Conservation (phyloP, 2,113 vertebrate genomes). For the Naja naja region DNA sequence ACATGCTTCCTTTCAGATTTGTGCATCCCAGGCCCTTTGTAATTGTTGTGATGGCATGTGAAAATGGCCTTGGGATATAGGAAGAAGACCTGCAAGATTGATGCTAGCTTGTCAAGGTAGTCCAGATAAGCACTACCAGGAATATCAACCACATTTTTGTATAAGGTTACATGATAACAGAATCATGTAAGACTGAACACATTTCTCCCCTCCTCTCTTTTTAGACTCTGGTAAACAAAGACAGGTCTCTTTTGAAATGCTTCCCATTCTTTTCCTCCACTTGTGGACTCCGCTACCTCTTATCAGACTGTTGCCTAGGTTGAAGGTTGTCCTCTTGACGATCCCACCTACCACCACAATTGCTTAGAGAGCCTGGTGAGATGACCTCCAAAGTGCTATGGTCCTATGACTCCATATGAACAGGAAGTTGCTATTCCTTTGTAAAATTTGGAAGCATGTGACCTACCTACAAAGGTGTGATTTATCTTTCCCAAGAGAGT, state of each 20-base stretch:
- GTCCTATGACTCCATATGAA: neutral
- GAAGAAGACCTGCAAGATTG: neutral
- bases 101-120: neutral
- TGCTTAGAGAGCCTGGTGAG: too few relatives aligned
- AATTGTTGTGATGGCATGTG: neutral
- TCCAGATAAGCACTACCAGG: neutral
- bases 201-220: neutral
- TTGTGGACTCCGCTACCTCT: neutral
- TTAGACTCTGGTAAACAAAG: neutral
- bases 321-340: neutral
- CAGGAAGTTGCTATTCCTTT: neutral
- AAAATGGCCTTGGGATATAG: neutral
- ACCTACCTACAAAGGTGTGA: conserved; percentile 9
- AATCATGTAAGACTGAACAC: neutral
- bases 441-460: neutral
- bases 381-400: neutral
- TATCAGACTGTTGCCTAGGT: neutral
- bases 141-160: neutral
- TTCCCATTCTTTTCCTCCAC: neutral
- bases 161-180: neutral
- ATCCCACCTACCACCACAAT: neutral
- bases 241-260: neutral
- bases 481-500: conserved; percentile 12
- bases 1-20: neutral
- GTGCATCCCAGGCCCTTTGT: neutral